Base-by-base conservation (phyloP, 2,797 vertebrate genomes). In the Molossus alvarezi region DNA sequence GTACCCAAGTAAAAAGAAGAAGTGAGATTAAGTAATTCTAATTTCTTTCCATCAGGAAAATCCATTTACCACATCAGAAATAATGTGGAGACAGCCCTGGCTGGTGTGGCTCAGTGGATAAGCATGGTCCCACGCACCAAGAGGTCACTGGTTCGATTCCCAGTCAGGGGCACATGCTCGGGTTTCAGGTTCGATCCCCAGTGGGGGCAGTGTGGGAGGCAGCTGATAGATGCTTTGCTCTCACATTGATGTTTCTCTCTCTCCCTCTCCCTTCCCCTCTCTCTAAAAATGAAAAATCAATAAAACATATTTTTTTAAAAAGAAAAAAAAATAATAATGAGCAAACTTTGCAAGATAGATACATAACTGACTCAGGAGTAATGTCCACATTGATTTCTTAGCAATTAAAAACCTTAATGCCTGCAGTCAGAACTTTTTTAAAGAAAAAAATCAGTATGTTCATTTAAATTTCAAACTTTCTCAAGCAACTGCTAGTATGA, bases 311-410 rank as follows among this genome's bases (percentile, higher is more conserved):
- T 64, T 67, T 67, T 18, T 67, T 33, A 67, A 53, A 53, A 53
- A 45, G 41, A 53, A 53, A 33, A 15, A 67, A 9, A 67, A 67
- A 77, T 25, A 94, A 93, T 84, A 89, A 96, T 62, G 15, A 95
- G 90, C 51, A 95, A 23, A 93, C 23, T 72, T 57, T 62, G 29
- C 95, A 95, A 92, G 14, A 75, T 0, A 82, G 41, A 64, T 53
- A 88, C 3, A 14, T 89, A 81, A 57, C 17, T 72, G 58, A 57
- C 17, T 20, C 21, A 27, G 48, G 21, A 48, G 7, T 60, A 71
- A 80, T 20, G 18, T 71, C 53, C 48, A 76, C 21, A 95, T 89
- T 76, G 21, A 85, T 58, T 93, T 97, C 41, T 89, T 41, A 82
- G 13, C 27, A 21, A 90, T 64, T 37, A 65, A 79, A 71, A 82